phyloP scores from a whole-genome alignment of 1,140 invertebrate genomes.

The Popillia japonica region DNA sequence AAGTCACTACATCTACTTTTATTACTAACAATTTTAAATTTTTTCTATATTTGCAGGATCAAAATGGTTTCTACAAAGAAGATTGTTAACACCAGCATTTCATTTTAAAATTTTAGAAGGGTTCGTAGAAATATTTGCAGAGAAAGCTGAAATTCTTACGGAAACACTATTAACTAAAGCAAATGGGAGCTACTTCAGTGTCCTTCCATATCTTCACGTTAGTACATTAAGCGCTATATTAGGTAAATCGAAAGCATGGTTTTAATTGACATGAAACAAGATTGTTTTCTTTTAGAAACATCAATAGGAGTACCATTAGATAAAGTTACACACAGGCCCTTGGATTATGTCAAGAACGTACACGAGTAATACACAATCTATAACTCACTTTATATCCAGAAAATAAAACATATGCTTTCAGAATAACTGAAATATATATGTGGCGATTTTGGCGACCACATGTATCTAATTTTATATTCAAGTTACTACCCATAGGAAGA shows the following conservation, averaged over 20 bases:
- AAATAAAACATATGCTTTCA: background rate
- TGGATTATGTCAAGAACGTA: background rate
- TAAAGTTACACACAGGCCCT: background rate
- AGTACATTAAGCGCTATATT: background rate
- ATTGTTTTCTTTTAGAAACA: background rate
- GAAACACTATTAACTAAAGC: slow-evolving; percentile 69
- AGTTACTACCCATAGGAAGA: background rate
- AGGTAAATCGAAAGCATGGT: background rate
- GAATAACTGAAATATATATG: slow-evolving; percentile 2
- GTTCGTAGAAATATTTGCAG: slow-evolving; percentile 83
- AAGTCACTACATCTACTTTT: background rate
- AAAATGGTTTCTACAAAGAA: slow-evolving; percentile 82
- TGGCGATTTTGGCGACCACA: background rate
- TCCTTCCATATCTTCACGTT: slow-evolving; percentile 67
- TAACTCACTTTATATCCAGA: background rate
- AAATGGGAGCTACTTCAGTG: slow-evolving; percentile 71
- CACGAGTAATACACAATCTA: background rate
- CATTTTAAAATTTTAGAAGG: slow-evolving; percentile 89
- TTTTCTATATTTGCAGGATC: background rate
- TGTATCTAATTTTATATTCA: background rate
- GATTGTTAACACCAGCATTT: slow-evolving; percentile 88
- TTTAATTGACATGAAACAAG: background rate
- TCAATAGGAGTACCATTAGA: background rate
- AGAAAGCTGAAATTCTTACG: slow-evolving; percentile 74
- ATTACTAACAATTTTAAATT: background rate